Evolutionary conservation across 2,888 invertebrate species (phyloP).

Genomic region (Cryptocheilus praepositus): DNA sequence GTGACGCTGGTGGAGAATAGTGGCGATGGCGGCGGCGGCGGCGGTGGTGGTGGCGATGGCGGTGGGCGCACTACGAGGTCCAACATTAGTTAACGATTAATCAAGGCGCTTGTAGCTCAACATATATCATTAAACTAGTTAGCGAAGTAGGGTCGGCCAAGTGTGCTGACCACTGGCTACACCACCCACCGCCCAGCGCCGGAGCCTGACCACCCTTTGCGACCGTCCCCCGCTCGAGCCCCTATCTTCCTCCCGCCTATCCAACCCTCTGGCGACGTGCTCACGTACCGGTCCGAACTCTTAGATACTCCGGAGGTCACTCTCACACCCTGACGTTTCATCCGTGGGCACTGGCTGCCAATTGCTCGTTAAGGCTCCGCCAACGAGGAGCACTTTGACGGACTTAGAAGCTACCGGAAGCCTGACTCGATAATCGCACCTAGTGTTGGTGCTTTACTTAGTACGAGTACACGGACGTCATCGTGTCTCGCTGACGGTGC

Average conservation of each 20-base stretch:
- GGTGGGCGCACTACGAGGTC: slow-evolving; percentile 70
- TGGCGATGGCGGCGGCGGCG: slow-evolving; percentile 38
- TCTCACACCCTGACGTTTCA: slow-evolving; percentile 53
- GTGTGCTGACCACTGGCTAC: slow-evolving; percentile 75
- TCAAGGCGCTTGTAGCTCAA: slow-evolving; percentile 76
- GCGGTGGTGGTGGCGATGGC: slow-evolving; percentile 50
- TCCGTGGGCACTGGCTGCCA: slow-evolving; percentile 57
- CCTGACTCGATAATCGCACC: slow-evolving; percentile 36
- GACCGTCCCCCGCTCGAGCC: slow-evolving; percentile 53
- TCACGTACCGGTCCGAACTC: slow-evolving; percentile 72
- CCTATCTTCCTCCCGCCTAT: slow-evolving; percentile 55
- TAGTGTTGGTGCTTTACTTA: slow-evolving; percentile 21
- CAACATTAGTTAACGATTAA: slow-evolving; percentile 76
- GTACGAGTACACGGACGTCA: background rate
- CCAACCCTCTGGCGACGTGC: slow-evolving; percentile 66
- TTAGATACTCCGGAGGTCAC: slow-evolving; percentile 64
- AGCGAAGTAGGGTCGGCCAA: slow-evolving; percentile 75
- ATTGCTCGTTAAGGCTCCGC: slow-evolving; percentile 65
- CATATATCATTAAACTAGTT: slow-evolving; percentile 76
- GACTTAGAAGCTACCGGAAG: slow-evolving; percentile 18
- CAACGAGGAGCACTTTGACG: slow-evolving; percentile 45
- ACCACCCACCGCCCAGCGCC: slow-evolving; percentile 48
- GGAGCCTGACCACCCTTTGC: slow-evolving; percentile 45
- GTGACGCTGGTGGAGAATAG: slow-evolving; percentile 35
- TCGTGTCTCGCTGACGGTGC: no score